These are phyloP conservation scores for Drosophila punjabiensis DNA, from an alignment of 1,140 invertebrate species.

Conservation along the genomic window DNA sequence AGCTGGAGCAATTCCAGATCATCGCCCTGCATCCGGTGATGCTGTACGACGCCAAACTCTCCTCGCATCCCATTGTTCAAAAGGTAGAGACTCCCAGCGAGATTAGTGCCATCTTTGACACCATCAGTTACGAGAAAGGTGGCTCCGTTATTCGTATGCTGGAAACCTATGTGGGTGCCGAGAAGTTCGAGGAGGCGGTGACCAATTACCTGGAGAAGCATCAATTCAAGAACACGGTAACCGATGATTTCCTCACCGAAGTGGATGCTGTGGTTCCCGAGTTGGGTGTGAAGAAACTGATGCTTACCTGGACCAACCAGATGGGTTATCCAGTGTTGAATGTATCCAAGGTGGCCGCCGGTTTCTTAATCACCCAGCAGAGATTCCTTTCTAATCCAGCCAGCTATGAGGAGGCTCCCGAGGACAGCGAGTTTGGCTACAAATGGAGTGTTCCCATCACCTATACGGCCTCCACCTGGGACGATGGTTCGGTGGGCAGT, in stretches of 20 bases:
- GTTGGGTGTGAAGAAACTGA: conserved; percentile 89
- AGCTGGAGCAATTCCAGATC: conserved; percentile 90
- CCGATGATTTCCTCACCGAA: conserved; percentile 91
- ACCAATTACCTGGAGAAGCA: conserved; percentile 91
- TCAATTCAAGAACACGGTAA: conserved; percentile 91
- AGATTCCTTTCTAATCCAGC: conserved; percentile 90
- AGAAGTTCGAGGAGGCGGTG: conserved; percentile 91
- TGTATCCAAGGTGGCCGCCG: conserved; percentile 85
- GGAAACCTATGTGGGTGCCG: conserved; percentile 91
- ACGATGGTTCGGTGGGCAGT: conserved; percentile 53
- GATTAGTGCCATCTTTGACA: conserved; percentile 96
- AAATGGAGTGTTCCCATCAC: conserved; percentile 94
- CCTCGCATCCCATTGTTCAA: conserved; percentile 95
- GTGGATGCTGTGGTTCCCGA: conserved; percentile 85
- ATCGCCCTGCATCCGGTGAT: conserved; percentile 91
- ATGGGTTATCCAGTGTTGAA: conserved; percentile 95
- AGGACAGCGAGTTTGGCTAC: conserved; percentile 88
- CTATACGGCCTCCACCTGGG: conserved; percentile 87
- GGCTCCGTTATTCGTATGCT: conserved; percentile 96
- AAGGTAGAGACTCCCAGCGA: conserved; percentile 93
- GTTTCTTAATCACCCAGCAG: conserved; percentile 89
- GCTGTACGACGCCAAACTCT: conserved; percentile 91
- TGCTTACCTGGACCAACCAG: conserved; percentile 97
- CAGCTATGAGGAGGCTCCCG: conserved; percentile 83
- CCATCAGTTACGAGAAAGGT: conserved; percentile 97